Evolutionary conservation across 2,797 vertebrate species (phyloP).

Genomic region (Onychomys leucogaster): DNA sequence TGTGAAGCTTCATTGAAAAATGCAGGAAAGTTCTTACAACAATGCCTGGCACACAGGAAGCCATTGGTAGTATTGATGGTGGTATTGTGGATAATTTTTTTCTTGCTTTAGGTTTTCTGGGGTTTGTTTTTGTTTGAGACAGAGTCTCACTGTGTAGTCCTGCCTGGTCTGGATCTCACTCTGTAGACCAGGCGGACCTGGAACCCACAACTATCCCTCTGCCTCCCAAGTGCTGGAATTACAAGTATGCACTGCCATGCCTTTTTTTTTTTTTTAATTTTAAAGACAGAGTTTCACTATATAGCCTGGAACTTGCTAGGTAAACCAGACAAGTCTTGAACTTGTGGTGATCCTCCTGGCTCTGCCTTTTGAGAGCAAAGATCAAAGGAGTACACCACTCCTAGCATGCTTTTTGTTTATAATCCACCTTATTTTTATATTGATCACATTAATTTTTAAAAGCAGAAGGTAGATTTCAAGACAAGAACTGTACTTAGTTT

Average conservation of each 20-base stretch:
- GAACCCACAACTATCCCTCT: neutral
- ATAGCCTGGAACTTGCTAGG: neutral
- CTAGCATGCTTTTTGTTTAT: constrained; percentile 36
- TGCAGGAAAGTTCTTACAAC: neutral
- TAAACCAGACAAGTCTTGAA: neutral
- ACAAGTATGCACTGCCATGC: neutral
- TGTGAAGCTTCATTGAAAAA: constrained; percentile 46
- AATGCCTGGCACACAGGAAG: neutral
- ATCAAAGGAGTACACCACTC: neutral
- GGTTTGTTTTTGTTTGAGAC: neutral
- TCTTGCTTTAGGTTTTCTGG: constrained; percentile 17
- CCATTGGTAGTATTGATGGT: constrained; percentile 38
- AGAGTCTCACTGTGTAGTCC: neutral
- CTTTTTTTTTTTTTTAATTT: neutral
- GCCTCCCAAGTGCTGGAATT: neutral
- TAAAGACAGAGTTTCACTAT: neutral
- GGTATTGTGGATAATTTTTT: constrained; percentile 24
- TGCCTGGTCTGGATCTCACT: neutral
- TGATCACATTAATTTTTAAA: constrained; percentile 24
- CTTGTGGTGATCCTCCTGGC: neutral
- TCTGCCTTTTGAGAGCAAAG: neutral
- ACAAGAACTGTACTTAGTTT: constrained; percentile 31
- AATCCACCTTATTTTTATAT: constrained; percentile 29
- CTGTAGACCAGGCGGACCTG: neutral
- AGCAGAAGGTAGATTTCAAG: no score